Evolutionary conservation across 2,113 vertebrate genomes (phyloP).

Genomic region (Eupsittula cactorum): DNA sequence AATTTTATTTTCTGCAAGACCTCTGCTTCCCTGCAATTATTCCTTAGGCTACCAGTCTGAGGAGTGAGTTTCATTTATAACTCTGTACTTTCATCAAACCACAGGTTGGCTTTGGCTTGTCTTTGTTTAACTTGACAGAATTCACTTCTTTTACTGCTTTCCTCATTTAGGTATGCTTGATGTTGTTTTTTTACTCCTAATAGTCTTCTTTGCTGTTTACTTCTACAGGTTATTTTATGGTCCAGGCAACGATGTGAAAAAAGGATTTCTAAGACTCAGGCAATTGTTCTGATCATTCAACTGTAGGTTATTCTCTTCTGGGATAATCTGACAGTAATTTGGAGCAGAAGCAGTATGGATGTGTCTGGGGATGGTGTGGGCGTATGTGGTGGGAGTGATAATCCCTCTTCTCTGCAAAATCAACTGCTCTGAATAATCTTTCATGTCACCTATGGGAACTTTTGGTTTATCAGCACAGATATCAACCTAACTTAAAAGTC

Average conservation of each 20-base stretch:
- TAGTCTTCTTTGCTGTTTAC: neutral
- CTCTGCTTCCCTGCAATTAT: neutral
- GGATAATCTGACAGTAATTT: conserved; percentile 14
- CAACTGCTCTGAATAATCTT: neutral
- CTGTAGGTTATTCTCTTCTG: neutral
- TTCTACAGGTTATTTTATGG: neutral
- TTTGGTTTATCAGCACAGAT: neutral
- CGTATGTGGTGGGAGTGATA: neutral
- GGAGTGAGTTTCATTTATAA: neutral
- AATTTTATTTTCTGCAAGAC: neutral
- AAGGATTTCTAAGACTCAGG: neutral
- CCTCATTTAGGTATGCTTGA: neutral
- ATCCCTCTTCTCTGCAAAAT: neutral
- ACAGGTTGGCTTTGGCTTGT: neutral
- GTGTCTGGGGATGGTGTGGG: neutral
- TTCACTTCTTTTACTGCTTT: neutral
- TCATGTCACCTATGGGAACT: neutral
- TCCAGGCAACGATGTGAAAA: neutral
- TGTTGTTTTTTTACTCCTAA: neutral
- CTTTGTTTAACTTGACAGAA: neutral
- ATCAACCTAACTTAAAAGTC: neutral
- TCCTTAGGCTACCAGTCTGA: neutral
- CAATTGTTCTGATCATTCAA: conserved; percentile 13
- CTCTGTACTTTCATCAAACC: neutral
- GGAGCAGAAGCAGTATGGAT: neutral